Conservation (phyloP, 2,113 vertebrate species). For the Opisthocomus hoazin region DNA sequence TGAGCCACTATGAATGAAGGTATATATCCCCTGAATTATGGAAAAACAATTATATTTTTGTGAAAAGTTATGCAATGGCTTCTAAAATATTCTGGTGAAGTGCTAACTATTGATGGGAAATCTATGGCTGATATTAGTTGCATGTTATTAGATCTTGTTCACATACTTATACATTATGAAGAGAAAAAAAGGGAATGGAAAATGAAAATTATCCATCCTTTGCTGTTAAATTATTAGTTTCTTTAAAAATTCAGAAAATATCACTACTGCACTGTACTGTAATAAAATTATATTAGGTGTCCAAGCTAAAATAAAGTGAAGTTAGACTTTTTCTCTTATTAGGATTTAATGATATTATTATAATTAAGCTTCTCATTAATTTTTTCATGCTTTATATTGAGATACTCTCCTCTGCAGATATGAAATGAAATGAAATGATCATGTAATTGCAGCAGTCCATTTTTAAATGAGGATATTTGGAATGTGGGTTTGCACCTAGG, state of each 20-base stretch:
- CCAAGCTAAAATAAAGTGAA: conserved; percentile 65
- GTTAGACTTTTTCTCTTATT: conserved; percentile 65
- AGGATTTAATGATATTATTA: conserved; percentile 75
- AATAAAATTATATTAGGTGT: conserved; percentile 45
- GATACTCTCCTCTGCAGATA: conserved; percentile 70
- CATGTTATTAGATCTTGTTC: background rate
- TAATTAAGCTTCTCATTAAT: conserved; percentile 79
- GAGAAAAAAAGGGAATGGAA: background rate
- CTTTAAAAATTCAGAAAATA: conserved; percentile 58
- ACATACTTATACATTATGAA: background rate
- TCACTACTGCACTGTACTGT: conserved; percentile 6
- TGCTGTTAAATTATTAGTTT: background rate
- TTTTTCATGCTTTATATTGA: conserved; percentile 69
- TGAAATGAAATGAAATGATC: conserved; percentile 69
- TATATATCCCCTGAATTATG: background rate
- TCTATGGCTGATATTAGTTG: background rate
- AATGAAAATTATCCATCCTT: background rate
- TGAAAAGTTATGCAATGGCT: background rate
- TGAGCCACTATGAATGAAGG: background rate
- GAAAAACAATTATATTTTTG: background rate
- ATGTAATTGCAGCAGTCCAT: conserved; percentile 60
- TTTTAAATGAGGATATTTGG: conserved; percentile 59
- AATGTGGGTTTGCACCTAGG: conserved; percentile 17
- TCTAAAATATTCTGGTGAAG: background rate
- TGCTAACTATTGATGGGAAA: background rate